A percentile compares a stretch with the other conserved stretches of the same genome.
These are phyloP conservation scores for Clarias batrachus DNA, from an alignment of 2,113 vertebrate genomes.

Conservation along the genomic window DNA sequence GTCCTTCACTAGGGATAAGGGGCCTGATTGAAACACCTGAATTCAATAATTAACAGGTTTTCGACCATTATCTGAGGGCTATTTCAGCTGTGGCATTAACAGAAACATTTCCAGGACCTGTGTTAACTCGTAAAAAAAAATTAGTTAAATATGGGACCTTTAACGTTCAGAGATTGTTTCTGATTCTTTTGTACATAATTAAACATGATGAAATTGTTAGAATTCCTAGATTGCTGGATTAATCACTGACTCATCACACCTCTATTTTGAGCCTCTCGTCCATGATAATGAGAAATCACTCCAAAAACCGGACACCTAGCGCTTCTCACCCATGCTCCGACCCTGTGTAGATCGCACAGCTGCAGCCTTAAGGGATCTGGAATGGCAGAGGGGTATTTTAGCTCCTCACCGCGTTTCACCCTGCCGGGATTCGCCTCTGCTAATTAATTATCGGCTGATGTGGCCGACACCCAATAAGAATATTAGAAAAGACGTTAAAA, in stretches of 20 bases:
- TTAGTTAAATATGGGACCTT: too few species aligned
- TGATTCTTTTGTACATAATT: background rate
- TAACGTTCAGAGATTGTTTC: background rate
- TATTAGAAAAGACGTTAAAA: slow-evolving; percentile 72
- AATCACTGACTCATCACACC: background rate
- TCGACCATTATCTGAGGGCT: too few species aligned
- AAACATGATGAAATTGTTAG: background rate
- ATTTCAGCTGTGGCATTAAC: too few species aligned
- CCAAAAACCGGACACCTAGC: slow-evolving; percentile 8
- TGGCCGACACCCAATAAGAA: slow-evolving; percentile 64
- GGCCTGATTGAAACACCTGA: too few species aligned
- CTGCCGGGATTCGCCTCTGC: slow-evolving; percentile 60
- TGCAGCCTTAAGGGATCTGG: slow-evolving; percentile 40
- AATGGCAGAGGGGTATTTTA: slow-evolving; percentile 45
- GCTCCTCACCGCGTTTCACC: slow-evolving; percentile 46
- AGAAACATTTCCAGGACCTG: too few species aligned
- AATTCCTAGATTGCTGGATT: background rate
- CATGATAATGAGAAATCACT: background rate
- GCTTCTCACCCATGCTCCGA: slow-evolving; percentile 21
- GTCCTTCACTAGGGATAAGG: too few species aligned
- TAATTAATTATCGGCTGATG: slow-evolving; percentile 73
- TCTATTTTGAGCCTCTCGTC: background rate
- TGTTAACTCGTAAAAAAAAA: too few species aligned
- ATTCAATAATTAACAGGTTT: too few species aligned
- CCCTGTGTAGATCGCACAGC: slow-evolving; percentile 41